Base-by-base conservation (phyloP, 2,113 vertebrate genomes). In the Vireo altiloquus region DNA sequence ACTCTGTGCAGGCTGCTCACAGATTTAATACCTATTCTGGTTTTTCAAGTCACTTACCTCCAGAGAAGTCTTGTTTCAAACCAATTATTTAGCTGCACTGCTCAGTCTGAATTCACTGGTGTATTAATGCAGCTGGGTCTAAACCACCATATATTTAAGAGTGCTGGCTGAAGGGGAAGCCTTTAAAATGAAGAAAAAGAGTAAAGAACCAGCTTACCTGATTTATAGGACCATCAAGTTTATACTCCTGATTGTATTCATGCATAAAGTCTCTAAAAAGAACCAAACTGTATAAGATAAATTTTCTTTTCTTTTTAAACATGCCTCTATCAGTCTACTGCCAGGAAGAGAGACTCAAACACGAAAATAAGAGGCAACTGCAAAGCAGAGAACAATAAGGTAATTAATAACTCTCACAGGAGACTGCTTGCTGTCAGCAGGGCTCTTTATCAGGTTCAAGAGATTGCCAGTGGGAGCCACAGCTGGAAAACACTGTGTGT, bases 21-120 rank as follows among this genome's bases (percentile, higher is more conserved):
- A 2, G 7, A 90, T 39, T 78, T 82, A 91, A 87, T 54, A 61
- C 60, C 85, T 69, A 5, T 66, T 50, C 60, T 63, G 42, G 1
- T 74, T 86, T 92, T 76, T 80, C 44, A 90, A 93, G 81, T 63
- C 93, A 57, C 89, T 93, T 87, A 64, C 63, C 61, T 90, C 81
- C 53, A 20, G 6, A 82, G 80, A 91, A 83, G 68, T 52, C 80
- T 64, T 77, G 68, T 63, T 92, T 68, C 68, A 65, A 94, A 86
- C 31, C 93, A 80, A 69, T 94, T 89, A 78, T 63, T 92, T 25
- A 64, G 31, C 40, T 82, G 70, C 75, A 22, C 33, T 85, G 31
- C 82, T 93, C 68, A 88, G 59, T 81, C 80, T 9, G 19, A 74
- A 70, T n/a, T 84, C 57, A 15, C 31, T 31, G 33, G 28, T 71